Evolutionary conservation across 2,113 vertebrate species (phyloP).

Genomic region (Campylomormyrus numenius): DNA sequence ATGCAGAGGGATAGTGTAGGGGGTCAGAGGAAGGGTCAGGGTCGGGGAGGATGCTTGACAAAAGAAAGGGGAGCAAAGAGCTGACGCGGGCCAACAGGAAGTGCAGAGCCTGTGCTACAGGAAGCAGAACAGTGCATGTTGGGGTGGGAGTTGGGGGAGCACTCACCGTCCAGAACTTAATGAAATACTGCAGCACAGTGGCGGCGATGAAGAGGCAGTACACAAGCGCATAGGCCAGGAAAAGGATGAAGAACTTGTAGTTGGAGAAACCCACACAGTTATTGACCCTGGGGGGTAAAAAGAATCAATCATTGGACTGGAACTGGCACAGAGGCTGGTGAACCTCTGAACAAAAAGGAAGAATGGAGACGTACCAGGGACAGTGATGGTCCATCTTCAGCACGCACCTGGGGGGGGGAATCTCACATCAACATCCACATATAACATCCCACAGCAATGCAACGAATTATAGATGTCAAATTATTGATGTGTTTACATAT

Average conservation of each 20-base stretch:
- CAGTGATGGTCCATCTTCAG: constrained; percentile 99
- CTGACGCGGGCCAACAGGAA: constrained; percentile 37
- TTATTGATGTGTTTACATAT: not conserved
- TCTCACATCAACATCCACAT: not conserved
- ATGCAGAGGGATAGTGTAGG: not conserved
- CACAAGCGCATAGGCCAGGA: constrained; percentile 84
- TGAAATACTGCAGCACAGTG: constrained; percentile 93
- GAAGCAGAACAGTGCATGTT: not conserved
- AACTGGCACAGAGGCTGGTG: not conserved
- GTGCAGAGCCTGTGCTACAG: not conserved
- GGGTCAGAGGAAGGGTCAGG: not conserved
- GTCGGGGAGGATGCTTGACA: not conserved
- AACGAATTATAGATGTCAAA: not conserved
- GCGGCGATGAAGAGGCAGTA: constrained; percentile 90
- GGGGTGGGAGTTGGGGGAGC: not conserved
- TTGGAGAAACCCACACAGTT: constrained; percentile 99
- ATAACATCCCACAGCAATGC: not conserved
- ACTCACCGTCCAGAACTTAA: constrained; percentile 98
- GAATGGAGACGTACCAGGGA: constrained; percentile 70
- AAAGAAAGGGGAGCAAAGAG: constrained; percentile 24
- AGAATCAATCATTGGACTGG: not conserved
- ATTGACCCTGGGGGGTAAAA: constrained; percentile 78
- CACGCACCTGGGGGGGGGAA: constrained; percentile 69
- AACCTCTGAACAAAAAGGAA: not conserved
- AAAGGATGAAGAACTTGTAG: constrained; percentile 97